A percentile compares a stretch with the other conserved stretches of the same genome.
Evolutionary conservation across 2,888 invertebrate genomes (phyloP).

Genomic region (Drosophila borealis): DNA sequence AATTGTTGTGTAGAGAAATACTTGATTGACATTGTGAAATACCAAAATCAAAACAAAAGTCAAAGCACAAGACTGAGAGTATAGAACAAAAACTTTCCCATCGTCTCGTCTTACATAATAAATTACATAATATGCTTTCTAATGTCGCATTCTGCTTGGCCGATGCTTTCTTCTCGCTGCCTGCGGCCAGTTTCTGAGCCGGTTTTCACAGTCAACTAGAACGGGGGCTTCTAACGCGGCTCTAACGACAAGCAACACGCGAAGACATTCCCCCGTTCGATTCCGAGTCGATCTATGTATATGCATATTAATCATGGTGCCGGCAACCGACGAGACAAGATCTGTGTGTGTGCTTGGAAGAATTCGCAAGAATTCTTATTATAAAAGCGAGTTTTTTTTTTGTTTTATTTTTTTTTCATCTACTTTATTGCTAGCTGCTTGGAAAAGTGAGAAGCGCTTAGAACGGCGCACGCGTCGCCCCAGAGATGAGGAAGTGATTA

Average conservation of each 20-base stretch:
- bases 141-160: constrained; percentile 63
- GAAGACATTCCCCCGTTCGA: constrained; percentile 22
- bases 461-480: constrained; percentile 76
- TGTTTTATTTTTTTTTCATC: constrained; percentile 28
- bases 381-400: constrained; percentile 74
- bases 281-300: constrained; percentile 47
- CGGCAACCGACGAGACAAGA: constrained; percentile 33
- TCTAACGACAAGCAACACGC: constrained; percentile 67
- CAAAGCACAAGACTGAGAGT: constrained; percentile 20
- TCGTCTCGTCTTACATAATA: constrained; percentile 68
- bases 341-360: constrained; percentile 43
- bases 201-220: constrained; percentile 35
- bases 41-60: constrained; percentile 49
- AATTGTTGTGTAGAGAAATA: constrained; percentile 33
- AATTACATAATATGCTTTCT: constrained; percentile 77
- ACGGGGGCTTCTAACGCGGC: constrained; percentile 64
- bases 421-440: constrained; percentile 25
- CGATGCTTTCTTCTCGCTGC: constrained; percentile 67
- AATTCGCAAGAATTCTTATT: constrained; percentile 80
- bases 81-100: constrained; percentile 68
- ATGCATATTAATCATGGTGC: constrained; percentile 75
- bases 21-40: constrained; percentile 69
- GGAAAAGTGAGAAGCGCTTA: constrained; percentile 79
- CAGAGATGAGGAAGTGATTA: constrained; percentile 80
- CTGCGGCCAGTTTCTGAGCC: constrained; percentile 41